These are phyloP conservation scores for Sphaerophoria rueppellii DNA, from an alignment of 2,888 invertebrate genomes.

Conservation along the genomic window DNA sequence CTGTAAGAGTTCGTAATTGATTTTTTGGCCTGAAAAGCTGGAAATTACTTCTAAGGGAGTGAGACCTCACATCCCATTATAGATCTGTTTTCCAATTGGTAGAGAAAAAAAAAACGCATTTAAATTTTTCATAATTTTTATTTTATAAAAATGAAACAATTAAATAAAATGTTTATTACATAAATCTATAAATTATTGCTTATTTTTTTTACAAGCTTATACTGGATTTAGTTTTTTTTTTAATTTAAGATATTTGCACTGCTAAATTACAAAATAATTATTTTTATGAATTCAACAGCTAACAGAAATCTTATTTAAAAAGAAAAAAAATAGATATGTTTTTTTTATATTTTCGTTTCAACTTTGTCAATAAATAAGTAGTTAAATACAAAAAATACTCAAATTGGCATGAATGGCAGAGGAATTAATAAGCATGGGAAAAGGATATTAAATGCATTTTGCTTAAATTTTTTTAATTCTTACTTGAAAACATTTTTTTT, in stretches of 20 bases:
- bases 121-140: conserved; percentile 51
- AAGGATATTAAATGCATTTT: conserved; percentile 53
- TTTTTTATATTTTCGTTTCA: conserved; percentile 27
- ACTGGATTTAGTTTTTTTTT: conserved; percentile 48
- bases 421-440: conserved; percentile 45
- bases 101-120: not conserved
- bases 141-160: conserved; percentile 62
- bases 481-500: conserved; percentile 2
- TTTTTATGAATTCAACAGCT: conserved; percentile 13
- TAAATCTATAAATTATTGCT: conserved; percentile 64
- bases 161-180: conserved; percentile 68
- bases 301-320: conserved; percentile 9
- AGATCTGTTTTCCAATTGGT: not conserved
- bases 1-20: too few species aligned
- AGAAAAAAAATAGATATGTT: conserved; percentile 26
- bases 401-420: conserved; percentile 54
- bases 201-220: conserved; percentile 69
- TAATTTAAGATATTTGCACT: conserved; percentile 2
- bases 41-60: too few species aligned
- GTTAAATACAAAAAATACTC: conserved; percentile 60
- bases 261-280: conserved; percentile 45
- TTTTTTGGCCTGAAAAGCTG: too few species aligned
- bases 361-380: conserved; percentile 62
- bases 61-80: not conserved
- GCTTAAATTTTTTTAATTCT: not conserved